Evolutionary conservation across 2,888 invertebrate species (phyloP).

Genomic region (Belgica antarctica): DNA sequence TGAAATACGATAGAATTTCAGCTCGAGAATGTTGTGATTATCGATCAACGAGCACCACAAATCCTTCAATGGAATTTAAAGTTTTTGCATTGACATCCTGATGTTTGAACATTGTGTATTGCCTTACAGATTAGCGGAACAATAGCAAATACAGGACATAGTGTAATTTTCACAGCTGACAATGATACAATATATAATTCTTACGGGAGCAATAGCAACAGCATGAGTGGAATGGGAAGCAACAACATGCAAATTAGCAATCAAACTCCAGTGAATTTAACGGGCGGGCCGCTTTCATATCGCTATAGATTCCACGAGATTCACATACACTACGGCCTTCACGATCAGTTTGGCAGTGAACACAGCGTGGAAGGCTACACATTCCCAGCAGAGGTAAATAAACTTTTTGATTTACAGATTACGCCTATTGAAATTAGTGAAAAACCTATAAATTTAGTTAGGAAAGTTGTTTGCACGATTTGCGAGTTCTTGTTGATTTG

Average conservation of each 20-base stretch:
- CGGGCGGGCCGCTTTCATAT: constrained; percentile 93
- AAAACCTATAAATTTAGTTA: no score
- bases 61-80: no score
- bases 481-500: no score
- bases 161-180: constrained; percentile 87
- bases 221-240: constrained; percentile 61
- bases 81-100: background rate
- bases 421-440: no score
- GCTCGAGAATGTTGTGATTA: no score
- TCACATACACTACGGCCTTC: constrained; percentile 88
- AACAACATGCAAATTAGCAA: constrained; percentile 48
- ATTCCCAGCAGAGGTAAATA: constrained; percentile 94
- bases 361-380: constrained; percentile 94
- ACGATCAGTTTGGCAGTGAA: constrained; percentile 91
- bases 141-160: constrained; percentile 91
- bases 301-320: constrained; percentile 94
- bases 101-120: background rate
- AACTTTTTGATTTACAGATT: background rate
- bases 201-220: constrained; percentile 48
- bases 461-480: no score
- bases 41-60: no score
- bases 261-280: constrained; percentile 78
- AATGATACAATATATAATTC: constrained; percentile 64
- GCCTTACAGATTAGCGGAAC: constrained; percentile 76
- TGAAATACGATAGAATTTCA: no score